phyloP scores from a whole-genome alignment of 2,888 invertebrate species.

The Drosophila mimica region DNA sequence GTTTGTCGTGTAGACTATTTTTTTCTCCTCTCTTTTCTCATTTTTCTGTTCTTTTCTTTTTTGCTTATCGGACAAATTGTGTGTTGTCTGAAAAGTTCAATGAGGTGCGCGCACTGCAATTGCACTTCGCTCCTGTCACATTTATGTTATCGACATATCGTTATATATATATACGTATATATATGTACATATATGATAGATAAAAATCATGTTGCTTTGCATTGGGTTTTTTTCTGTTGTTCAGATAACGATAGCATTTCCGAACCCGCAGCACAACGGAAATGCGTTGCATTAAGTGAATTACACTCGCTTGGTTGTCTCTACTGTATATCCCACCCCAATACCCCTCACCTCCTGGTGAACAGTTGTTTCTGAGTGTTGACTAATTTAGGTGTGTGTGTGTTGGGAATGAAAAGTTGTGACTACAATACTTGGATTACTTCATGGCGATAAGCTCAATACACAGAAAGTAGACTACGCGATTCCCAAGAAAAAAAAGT shows the following conservation, averaged over 20 bases:
- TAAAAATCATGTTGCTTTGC: constrained; percentile 56
- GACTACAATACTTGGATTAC: constrained; percentile 30
- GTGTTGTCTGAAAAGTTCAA: constrained; percentile 77
- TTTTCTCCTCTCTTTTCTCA: constrained; percentile 31
- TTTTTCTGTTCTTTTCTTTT: constrained; percentile 17
- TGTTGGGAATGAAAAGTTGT: constrained; percentile 28
- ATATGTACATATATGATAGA: constrained; percentile 18
- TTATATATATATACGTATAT: constrained; percentile 2
- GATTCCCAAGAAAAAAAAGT: constrained; percentile 18
- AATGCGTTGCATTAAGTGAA: constrained; percentile 75
- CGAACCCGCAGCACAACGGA: constrained; percentile 62
- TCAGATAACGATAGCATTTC: constrained; percentile 45
- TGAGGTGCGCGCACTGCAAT: constrained; percentile 76
- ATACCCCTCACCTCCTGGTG: not conserved
- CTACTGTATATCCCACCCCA: not conserved
- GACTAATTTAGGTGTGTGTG: constrained; percentile 58
- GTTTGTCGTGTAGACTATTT: constrained; percentile 49
- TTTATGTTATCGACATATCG: constrained; percentile 70
- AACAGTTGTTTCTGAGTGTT: constrained; percentile 36
- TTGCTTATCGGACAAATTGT: constrained; percentile 79
- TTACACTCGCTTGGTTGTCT: constrained; percentile 41
- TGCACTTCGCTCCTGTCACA: constrained; percentile 66
- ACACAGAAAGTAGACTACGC: not conserved
- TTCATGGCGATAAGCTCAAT: constrained; percentile 29
- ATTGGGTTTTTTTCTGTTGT: constrained; percentile 19